Evolutionary conservation across 2,797 vertebrate genomes (phyloP).

Genomic region (Mormyrus proboscirostris): DNA sequence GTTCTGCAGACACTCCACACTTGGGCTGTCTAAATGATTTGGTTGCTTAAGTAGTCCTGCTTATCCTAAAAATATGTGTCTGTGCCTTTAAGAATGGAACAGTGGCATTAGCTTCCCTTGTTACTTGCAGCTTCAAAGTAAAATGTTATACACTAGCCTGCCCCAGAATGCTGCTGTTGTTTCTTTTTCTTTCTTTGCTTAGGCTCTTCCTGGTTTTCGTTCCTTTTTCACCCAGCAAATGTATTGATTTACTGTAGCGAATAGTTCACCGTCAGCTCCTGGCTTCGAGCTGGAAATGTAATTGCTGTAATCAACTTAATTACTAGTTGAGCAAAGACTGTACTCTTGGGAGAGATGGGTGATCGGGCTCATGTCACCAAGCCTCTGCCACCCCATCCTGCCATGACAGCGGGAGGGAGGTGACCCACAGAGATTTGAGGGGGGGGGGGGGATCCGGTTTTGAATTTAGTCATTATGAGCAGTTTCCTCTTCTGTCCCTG

Average conservation of each 20-base stretch:
- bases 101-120: neutral
- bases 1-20: neutral
- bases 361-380: neutral
- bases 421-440: neutral
- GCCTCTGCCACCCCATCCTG: neutral
- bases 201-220: neutral
- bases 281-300: neutral
- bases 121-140: neutral
- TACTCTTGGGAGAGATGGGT: neutral
- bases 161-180: neutral
- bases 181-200: neutral
- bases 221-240: neutral
- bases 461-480: constrained; percentile 10
- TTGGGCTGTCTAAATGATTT: neutral
- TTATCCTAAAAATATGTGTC: neutral
- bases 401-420: neutral
- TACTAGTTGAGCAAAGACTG: neutral
- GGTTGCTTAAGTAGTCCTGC: neutral
- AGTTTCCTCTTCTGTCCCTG: neutral
- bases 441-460: neutral
- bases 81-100: neutral
- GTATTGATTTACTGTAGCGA: neutral
- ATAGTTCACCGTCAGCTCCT: neutral
- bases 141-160: too few species aligned
- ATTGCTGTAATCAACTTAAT: constrained; percentile 11